Base-by-base conservation (phyloP, 2,797 vertebrate genomes). In the Stomatorhinus walkeri region DNA sequence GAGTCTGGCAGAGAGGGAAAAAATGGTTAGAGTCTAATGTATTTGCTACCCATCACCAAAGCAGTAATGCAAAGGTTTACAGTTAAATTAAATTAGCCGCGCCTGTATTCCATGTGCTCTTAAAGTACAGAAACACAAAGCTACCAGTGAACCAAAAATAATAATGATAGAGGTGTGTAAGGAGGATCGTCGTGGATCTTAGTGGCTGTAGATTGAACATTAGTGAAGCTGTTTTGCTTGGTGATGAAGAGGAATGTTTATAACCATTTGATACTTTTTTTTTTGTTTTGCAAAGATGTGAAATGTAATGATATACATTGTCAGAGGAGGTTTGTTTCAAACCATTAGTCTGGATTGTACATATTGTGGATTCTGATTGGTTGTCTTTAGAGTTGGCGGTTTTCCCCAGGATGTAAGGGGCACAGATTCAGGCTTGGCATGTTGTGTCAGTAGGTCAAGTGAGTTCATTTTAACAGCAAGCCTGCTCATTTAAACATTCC, bases 391-490 rank as follows among this genome's bases (percentile, higher is more conserved):
- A 84, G 10, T 14, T 12, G 85, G 32, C 85, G 9, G 51, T 16
- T 56, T 56, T 56, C 32, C 28, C 32, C 14, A n/a, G 16, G 52
- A 28, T 56, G 51, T 59, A 12, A 12, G 48, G n/a, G 46, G 48
- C 48, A 51, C 43, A 28, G 46, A 46, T 51, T 85, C 81, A 51
- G 81, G 40, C 19, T 12, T 84, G 81, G 59, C 32, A 28, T 87
- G 85, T 51, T 87, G 52, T 24, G 51, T 87, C 51, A 19, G 85
- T 87, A n/a, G 49, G 52, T 87, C 14, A 32, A 87, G 49, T 52
- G 52, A 59, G 85, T 87, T 86, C 7, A 36, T 59, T 56, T 87
- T 87, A 86, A 87, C 52, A 16, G 28, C 84, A 54, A 51, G 22
- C 48, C 84, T 85, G 84, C 52, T 85, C n/a, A 4, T 86, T 61